phyloP scores from a whole-genome alignment of 2,888 invertebrate genomes.

The Spisula solida region DNA sequence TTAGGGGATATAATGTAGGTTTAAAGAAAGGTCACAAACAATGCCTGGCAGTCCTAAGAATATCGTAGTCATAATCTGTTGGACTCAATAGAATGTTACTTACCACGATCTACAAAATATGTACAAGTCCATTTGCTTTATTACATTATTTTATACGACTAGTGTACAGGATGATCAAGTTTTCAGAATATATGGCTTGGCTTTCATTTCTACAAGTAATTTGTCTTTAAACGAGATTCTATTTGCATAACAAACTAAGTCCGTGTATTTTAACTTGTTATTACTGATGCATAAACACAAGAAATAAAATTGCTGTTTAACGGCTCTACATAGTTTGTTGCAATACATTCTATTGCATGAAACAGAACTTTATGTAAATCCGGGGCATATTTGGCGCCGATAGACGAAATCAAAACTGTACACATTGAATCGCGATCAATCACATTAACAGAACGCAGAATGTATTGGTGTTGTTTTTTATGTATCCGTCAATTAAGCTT shows the following conservation, averaged over 20 bases:
- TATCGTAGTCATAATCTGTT: no score
- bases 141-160: no score
- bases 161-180: no score
- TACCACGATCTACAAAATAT: no score
- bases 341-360: no score
- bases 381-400: neutral
- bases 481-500: neutral
- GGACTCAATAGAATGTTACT: no score
- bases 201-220: neutral
- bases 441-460: neutral
- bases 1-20: no score
- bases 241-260: neutral
- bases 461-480: neutral
- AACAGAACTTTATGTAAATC: neutral
- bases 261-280: neutral
- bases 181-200: no score
- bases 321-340: neutral
- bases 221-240: neutral
- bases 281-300: neutral
- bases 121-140: no score
- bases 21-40: no score
- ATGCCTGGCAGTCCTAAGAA: no score
- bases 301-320: conserved; percentile 15
- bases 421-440: neutral
- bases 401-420: neutral